Evolutionary conservation across 2,113 vertebrate species (phyloP).

Genomic region (Notothenia rossii): DNA sequence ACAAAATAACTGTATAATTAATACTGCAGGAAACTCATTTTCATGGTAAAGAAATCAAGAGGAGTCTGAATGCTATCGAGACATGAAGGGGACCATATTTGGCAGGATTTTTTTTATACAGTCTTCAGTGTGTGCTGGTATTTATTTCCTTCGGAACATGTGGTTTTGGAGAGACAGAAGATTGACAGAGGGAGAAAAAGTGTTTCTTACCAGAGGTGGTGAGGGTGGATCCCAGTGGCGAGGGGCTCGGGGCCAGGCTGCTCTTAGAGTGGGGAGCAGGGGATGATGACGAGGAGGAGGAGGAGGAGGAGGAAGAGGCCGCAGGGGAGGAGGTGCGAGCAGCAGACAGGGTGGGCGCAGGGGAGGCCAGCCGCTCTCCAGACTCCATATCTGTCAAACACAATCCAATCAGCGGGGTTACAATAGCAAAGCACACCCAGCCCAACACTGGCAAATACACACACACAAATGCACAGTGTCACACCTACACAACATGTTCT

Average conservation of each 20-base stretch:
- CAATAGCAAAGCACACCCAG: constrained; percentile 79
- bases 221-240: constrained; percentile 89
- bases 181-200: constrained; percentile 27
- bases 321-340: constrained; percentile 87
- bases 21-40: constrained; percentile 74
- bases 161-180: constrained; percentile 32
- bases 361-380: constrained; percentile 92
- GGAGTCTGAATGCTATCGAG: constrained; percentile 64
- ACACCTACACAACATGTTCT: constrained; percentile 57
- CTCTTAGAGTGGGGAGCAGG: constrained; percentile 88
- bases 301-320: constrained; percentile 84
- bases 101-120: constrained; percentile 36
- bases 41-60: constrained; percentile 68
- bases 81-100: constrained; percentile 70
- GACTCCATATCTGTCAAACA: constrained; percentile 96
- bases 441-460: constrained; percentile 61
- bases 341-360: constrained; percentile 89
- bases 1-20: constrained; percentile 82
- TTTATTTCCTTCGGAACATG: constrained; percentile 19
- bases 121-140: constrained; percentile 20
- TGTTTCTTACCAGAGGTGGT: constrained; percentile 90
- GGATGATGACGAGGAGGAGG: constrained; percentile 81
- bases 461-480: constrained; percentile 46
- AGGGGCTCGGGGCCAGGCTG: constrained; percentile 88
- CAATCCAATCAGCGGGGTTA: constrained; percentile 82